Conservation (phyloP, 2,113 vertebrate genomes). For the Steatornis caripensis region DNA sequence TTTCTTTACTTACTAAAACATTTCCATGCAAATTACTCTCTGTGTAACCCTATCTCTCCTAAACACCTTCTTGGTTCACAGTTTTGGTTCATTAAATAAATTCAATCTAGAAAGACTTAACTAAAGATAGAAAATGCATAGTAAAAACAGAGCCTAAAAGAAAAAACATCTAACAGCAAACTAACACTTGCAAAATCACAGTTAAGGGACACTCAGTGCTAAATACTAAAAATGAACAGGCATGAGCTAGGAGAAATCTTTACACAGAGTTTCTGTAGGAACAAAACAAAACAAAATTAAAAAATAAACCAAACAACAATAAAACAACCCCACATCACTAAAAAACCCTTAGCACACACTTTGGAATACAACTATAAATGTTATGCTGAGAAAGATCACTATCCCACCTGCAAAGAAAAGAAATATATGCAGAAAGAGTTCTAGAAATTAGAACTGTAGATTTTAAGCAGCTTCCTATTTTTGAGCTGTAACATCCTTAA, state of each 20-base stretch:
- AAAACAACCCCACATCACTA: background rate
- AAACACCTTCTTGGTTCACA: background rate
- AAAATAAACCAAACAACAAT: background rate
- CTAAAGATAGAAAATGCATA: background rate
- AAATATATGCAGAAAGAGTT: background rate
- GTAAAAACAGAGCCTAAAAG: background rate
- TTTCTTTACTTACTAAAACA: background rate
- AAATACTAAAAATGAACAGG: background rate
- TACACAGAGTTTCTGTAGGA: background rate
- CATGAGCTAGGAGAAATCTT: background rate
- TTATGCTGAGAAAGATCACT: background rate
- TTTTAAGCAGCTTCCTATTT: background rate
- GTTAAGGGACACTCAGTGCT: background rate
- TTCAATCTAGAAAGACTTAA: background rate
- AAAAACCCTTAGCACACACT: background rate
- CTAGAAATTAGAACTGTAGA: background rate
- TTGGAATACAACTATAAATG: background rate
- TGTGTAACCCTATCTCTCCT: background rate
- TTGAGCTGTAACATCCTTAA: background rate
- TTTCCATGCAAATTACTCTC: slow-evolving; percentile 20
- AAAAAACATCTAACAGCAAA: background rate
- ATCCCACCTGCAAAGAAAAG: background rate
- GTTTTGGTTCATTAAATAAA: background rate
- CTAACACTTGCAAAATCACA: background rate
- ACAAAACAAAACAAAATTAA: background rate